A percentile compares a stretch with the other conserved stretches of the same genome.
Conservation (phyloP, 2,797 vertebrate genomes). For the Scyliorhinus canicula region DNA sequence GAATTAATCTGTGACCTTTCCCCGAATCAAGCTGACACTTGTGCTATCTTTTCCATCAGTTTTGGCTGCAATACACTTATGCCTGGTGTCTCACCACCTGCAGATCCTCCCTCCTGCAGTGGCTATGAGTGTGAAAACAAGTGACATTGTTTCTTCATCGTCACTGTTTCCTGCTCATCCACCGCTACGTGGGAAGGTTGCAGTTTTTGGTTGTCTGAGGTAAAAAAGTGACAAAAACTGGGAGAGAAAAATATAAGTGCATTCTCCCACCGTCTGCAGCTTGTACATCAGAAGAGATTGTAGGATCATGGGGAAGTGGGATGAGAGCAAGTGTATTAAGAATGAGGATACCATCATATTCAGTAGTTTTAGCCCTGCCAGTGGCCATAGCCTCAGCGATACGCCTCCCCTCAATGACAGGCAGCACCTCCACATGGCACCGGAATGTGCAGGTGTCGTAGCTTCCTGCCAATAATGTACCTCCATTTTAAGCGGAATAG, state of each 20-base stretch:
- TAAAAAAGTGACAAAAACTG: background rate
- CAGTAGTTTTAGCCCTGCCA: background rate
- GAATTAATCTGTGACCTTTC: background rate
- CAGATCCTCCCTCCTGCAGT: background rate
- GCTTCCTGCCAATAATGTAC: background rate
- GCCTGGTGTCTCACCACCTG: background rate
- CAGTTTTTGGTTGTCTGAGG: background rate
- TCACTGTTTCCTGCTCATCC: background rate
- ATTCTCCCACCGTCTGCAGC: background rate
- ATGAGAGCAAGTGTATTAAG: background rate
- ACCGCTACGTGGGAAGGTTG: background rate
- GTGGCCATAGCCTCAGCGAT: background rate
- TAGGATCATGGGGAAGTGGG: background rate
- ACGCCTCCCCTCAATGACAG: background rate
- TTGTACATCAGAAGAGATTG: background rate
- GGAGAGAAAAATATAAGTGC: background rate
- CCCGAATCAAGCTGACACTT: background rate
- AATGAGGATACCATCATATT: background rate
- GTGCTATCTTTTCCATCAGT: background rate
- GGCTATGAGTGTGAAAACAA: background rate
- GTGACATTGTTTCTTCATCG: background rate
- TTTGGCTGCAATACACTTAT: background rate
- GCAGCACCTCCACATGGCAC: background rate
- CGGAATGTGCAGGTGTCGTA: background rate
- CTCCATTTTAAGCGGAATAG: background rate